Evolutionary conservation across 2,113 vertebrate genomes (phyloP), one percentile per base, ranked within the genome.

Genomic region (Antechinus flavipes): DNA sequence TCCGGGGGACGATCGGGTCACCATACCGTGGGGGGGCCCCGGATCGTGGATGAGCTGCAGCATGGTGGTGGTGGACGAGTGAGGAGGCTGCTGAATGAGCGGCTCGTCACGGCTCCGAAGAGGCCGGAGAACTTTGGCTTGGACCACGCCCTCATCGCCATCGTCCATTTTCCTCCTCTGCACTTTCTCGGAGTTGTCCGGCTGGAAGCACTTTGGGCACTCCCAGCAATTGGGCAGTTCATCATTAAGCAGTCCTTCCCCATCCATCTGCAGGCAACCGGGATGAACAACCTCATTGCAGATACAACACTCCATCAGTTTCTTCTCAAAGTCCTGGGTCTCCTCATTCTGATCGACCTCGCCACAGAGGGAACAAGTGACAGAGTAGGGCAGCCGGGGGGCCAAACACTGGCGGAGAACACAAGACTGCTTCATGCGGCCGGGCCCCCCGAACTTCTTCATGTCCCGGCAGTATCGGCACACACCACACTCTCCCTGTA

Each of bases 221-320:
- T 99, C 99, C 99, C 99, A 99, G 98, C 99, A 99, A 98, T 99
- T 99, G 9, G 99, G 99, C 96, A 99, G 99, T 97, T 99, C 99
- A 16, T 99, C 99, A 3, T 99, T 99, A 96, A 99, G 99, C 97
- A 99, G 98, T 19, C 99, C 99, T 95, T 99, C 99, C 91, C 99
- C 99, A 68, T 99, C 99, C 98, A 99, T 99, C 99, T 99, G 99
- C 93, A 99, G 98, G 97, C 99, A 99, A 89, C 99, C 99, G 24
- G 99, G 99, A 98, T 99, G 99, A 92, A 99, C 99, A 0, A 99
- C 99, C 98, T 99, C 99, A 0, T 99, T 99, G 97, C 99, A 99
- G 98, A 99, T 98, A 30, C 99, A 99, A 97, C 99, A 99, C 97
- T 99, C 99, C 99, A 99, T 99, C 52, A 99, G 99, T 30, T 99